Conservation (phyloP, 2,888 invertebrate genomes). For the Drosophila mayaguana region DNA sequence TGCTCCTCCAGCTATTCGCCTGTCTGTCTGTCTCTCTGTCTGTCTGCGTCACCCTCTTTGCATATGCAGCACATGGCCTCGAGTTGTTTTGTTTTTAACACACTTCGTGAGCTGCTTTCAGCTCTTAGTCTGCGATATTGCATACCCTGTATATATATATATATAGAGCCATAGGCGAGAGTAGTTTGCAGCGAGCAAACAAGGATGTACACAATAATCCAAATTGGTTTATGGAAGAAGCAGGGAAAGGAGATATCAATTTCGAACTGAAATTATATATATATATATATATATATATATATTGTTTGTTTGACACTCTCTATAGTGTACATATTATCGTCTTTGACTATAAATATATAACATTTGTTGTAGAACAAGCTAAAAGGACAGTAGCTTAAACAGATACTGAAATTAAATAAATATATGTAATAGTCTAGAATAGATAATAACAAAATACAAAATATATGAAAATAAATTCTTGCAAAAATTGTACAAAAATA, state of each 20-base stretch:
- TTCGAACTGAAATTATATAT: background rate
- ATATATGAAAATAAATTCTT: too few relatives aligned
- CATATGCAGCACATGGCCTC: constrained; percentile 42
- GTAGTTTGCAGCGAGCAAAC: background rate
- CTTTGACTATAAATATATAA: too few relatives aligned
- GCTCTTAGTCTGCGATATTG: background rate
- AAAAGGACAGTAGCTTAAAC: too few relatives aligned
- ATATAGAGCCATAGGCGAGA: background rate
- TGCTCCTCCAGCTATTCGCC: constrained; percentile 22
- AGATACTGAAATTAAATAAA: too few relatives aligned
- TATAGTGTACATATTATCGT: too few relatives aligned
- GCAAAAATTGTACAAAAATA: too few relatives aligned
- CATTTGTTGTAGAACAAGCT: too few relatives aligned
- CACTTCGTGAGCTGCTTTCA: constrained; percentile 4
- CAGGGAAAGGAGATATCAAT: background rate
- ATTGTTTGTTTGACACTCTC: too few relatives aligned
- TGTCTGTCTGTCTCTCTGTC: constrained; percentile 11
- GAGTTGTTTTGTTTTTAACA: constrained; percentile 29
- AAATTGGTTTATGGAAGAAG: background rate
- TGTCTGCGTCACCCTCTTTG: constrained; percentile 11
- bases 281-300: too few relatives aligned
- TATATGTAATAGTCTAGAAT: too few relatives aligned
- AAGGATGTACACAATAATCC: background rate
- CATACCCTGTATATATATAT: background rate
- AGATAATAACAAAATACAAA: too few relatives aligned